Evolutionary conservation across 2,113 vertebrate genomes (phyloP).

Genomic region (Verasper variegatus): DNA sequence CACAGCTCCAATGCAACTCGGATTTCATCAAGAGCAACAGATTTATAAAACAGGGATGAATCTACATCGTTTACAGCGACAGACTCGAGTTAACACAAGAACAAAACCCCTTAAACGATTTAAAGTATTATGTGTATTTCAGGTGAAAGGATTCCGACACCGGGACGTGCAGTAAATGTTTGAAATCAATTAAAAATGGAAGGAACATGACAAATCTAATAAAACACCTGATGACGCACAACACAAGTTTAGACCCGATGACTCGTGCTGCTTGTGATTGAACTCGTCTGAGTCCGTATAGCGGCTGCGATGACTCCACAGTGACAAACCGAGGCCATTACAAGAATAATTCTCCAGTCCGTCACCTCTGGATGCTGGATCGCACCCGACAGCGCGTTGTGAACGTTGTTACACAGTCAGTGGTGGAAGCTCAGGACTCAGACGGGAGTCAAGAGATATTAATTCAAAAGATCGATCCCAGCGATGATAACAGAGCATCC

Average conservation of each 20-base stretch:
- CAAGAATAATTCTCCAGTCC: slow-evolving; percentile 52
- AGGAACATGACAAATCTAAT: too few species aligned
- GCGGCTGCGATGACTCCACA: slow-evolving; percentile 35
- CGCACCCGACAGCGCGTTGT: slow-evolving; percentile 13
- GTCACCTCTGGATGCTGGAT: slow-evolving; percentile 37
- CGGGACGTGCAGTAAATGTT: too few species aligned
- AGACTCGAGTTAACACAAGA: too few species aligned
- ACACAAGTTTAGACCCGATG: slow-evolving; percentile 30
- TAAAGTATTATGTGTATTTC: too few species aligned
- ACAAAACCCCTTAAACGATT: too few species aligned
- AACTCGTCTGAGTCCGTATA: slow-evolving; percentile 42
- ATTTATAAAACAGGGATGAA: background rate
- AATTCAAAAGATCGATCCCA: slow-evolving; percentile 13
- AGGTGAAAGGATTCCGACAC: too few species aligned
- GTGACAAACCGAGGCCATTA: slow-evolving; percentile 56
- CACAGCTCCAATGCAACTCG: background rate
- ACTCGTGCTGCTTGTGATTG: slow-evolving; percentile 3
- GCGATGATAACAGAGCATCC: slow-evolving; percentile 2
- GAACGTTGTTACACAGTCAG: slow-evolving; percentile 24
- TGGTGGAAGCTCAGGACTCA: slow-evolving; percentile 5
- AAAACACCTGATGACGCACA: slow-evolving; percentile 28
- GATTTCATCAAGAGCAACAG: background rate
- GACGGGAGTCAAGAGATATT: slow-evolving; percentile 34
- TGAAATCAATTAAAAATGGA: too few species aligned
- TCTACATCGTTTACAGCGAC: background rate